Evolutionary conservation across 2,888 invertebrate genomes (phyloP).

Genomic region (Parapristionchus giblindavisi): DNA sequence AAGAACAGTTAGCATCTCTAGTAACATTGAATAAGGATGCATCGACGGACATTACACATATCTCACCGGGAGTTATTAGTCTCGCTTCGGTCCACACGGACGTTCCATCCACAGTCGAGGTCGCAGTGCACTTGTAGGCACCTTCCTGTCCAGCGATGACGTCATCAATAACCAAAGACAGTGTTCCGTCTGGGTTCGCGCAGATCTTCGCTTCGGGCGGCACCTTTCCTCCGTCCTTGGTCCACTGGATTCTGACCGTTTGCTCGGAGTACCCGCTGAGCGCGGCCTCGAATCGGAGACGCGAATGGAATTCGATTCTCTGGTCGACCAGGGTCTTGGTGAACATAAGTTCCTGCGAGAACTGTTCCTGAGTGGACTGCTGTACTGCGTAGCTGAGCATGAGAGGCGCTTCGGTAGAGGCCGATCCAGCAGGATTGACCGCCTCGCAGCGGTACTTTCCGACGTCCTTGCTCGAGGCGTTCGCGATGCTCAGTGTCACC

Average conservation of each 20-base stretch:
- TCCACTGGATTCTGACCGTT: constrained; percentile 52
- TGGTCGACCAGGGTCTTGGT: constrained; percentile 44
- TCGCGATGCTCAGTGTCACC: constrained; percentile 66
- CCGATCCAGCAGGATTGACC: constrained; percentile 82
- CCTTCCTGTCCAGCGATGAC: constrained; percentile 81
- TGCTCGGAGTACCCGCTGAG: constrained; percentile 22
- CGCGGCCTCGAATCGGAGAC: constrained; percentile 22
- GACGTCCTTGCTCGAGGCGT: constrained; percentile 60
- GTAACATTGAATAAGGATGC: too few relatives aligned
- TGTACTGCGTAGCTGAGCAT: constrained; percentile 57
- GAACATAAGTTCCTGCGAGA: constrained; percentile 36
- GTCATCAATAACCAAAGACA: constrained; percentile 78
- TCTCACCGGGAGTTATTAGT: constrained; percentile 45
- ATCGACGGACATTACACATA: background rate
- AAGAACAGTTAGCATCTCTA: too few relatives aligned
- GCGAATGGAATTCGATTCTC: constrained; percentile 23
- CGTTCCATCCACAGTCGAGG: constrained; percentile 2
- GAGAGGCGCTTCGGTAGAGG: constrained; percentile 57
- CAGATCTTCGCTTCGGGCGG: constrained; percentile 45
- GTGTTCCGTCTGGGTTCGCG: constrained; percentile 47
- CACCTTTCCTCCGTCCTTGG: constrained; percentile 47
- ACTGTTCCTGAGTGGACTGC: constrained; percentile 35
- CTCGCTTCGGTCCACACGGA: constrained; percentile 49
- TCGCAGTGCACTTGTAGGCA: constrained; percentile 70
- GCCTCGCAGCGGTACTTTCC: constrained; percentile 81